A percentile compares a stretch with the other conserved stretches of the same genome.
Conservation (phyloP, 53 echinoderm and acorn worm species). For the Temnopleurus reevesii region DNA sequence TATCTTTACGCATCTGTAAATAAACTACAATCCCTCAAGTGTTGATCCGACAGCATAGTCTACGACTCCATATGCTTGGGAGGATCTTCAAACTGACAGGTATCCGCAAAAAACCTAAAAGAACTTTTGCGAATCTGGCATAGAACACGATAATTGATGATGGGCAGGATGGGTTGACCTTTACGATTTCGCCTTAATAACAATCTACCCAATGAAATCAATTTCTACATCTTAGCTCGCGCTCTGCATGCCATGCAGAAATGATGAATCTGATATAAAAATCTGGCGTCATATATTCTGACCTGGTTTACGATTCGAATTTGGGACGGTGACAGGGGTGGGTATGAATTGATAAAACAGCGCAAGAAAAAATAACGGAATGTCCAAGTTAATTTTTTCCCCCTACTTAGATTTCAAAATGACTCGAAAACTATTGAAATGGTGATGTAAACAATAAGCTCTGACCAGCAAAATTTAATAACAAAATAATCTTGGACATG, state of each 20-base stretch:
- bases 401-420: no score
- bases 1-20: not conserved
- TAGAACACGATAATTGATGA: slow-evolving; percentile 7
- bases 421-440: no score
- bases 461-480: no score
- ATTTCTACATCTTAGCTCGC: slow-evolving; percentile 30
- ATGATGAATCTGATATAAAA: slow-evolving; percentile 18
- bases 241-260: slow-evolving; percentile 55
- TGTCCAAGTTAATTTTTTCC: not conserved
- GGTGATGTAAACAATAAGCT: no score
- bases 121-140: not conserved
- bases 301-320: not conserved
- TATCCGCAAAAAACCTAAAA: no score
- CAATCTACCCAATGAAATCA: slow-evolving; percentile 46
- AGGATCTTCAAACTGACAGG: not conserved
- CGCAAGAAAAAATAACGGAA: not conserved
- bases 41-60: not conserved
- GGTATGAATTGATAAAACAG: not conserved
- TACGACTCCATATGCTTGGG: not conserved
- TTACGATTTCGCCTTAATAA: not conserved
- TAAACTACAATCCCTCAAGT: not conserved
- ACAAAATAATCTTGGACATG: no score
- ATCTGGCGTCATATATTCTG: slow-evolving; percentile 21
- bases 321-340: not conserved
- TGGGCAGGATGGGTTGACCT: not conserved